Percentiles rank a stretch among this genome's conserved stretches.
These are phyloP conservation scores for Scleropages formosus DNA, from an alignment of 2,797 vertebrate genomes.

Conservation along the genomic window DNA sequence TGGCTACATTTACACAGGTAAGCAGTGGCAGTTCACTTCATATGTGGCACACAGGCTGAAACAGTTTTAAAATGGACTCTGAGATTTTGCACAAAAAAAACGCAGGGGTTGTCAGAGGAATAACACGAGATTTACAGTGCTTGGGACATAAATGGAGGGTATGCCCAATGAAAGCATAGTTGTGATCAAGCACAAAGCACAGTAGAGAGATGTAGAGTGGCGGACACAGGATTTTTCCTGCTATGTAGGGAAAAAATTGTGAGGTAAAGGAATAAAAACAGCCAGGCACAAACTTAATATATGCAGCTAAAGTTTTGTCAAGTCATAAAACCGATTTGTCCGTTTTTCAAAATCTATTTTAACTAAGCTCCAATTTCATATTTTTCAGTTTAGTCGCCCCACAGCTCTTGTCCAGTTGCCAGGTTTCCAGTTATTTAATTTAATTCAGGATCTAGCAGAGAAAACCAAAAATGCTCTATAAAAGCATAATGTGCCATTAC, in stretches of 20 bases:
- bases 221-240: neutral
- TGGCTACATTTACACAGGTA: neutral
- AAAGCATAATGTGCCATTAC: no score
- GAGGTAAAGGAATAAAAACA: neutral
- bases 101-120: neutral
- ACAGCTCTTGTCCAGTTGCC: slow-evolving; percentile 28
- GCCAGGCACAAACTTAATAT: slow-evolving; percentile 7
- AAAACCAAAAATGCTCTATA: no score
- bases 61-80: neutral
- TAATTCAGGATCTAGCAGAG: no score
- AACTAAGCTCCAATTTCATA: no score
- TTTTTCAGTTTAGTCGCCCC: neutral
- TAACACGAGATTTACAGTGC: neutral
- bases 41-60: neutral
- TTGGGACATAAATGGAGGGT: neutral
- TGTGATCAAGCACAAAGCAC: neutral
- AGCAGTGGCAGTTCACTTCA: neutral
- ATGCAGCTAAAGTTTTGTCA: neutral
- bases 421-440: slow-evolving; percentile 37
- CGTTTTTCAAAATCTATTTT: no score
- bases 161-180: neutral
- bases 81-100: slow-evolving; percentile 5
- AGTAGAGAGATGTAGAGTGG: neutral
- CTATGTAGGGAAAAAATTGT: neutral
- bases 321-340: neutral